Evolutionary conservation across 2,888 invertebrate species (phyloP), one percentile per base, ranked within the genome.

Genomic region (Conistra vaccinii): DNA sequence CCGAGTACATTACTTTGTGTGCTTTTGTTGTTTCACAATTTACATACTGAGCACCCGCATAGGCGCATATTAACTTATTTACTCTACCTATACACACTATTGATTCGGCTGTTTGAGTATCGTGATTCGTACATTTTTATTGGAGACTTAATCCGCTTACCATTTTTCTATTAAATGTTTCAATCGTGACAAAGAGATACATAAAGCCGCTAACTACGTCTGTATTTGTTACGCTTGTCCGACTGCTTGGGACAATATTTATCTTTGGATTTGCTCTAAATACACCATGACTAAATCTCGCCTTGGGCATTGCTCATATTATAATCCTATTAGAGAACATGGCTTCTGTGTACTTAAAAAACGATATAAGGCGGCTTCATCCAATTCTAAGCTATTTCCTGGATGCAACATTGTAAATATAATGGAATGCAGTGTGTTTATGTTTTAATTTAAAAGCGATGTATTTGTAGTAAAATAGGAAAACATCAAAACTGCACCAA

Each of bases 181-280:
- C 85, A 62, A 79, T 84, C 87, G 84, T 89, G 88, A 87, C 86
- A 85, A 85, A 85, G 76, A 82, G 60, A 72, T 80, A 73, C 69
- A 68, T 72, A 55, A 55, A 76, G 74, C 70, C 60, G 71, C 66
- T 79, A 81, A 85, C 70, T 77, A 78, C 65, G 70, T 76, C 78
- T 85, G 78, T 84, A 89, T 92, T 92, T 85, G 89, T 88, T 79
- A 87, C 87, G 92, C 89, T 88, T 90, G 90, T 91, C 89, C 84
- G 91, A 90, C 88, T 92, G 86, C 82, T 87, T 91, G 83, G 79
- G 89, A 91, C 87, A 93, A 94, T 93, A 93, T 95, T 95, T 94
- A 90, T 90, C 88, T 90, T 85, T 78, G 85, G 89, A 89, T 91
- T 90, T 88, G 87, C 76, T 88, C 85, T 90, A 86, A 89, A 88